These are phyloP conservation scores for Rhabditoides inermis DNA, from an alignment of 2,888 invertebrate species.

Conservation along the genomic window DNA sequence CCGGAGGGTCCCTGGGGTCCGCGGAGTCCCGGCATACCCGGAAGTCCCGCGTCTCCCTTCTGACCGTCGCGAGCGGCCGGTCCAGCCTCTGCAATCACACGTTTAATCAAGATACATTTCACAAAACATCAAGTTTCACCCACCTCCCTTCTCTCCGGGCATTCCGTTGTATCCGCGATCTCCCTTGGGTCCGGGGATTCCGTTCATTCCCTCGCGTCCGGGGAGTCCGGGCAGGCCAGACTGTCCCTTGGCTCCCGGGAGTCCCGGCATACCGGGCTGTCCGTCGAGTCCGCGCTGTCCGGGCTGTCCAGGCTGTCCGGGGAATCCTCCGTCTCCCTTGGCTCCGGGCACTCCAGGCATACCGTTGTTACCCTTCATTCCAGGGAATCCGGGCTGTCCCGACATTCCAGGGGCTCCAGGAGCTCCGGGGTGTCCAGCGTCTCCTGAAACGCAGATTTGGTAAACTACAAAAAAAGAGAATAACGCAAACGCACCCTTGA, in stretches of 20 bases:
- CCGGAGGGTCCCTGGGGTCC: slow-evolving; percentile 59
- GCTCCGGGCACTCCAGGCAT: slow-evolving; percentile 48
- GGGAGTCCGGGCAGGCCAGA: slow-evolving; percentile 47
- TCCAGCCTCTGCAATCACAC: slow-evolving; percentile 30
- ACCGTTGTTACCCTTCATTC: slow-evolving; percentile 42
- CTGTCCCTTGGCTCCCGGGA: slow-evolving; percentile 42
- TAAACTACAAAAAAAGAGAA: neutral
- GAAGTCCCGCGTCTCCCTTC: slow-evolving; percentile 33
- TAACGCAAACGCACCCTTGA: slow-evolving; percentile 56
- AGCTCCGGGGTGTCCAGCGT: slow-evolving; percentile 60
- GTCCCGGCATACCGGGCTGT: slow-evolving; percentile 21
- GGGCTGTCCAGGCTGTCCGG: slow-evolving; percentile 43
- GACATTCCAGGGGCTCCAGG: slow-evolving; percentile 67
- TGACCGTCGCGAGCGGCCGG: slow-evolving; percentile 33
- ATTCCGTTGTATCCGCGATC: slow-evolving; percentile 53
- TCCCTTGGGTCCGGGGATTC: slow-evolving; percentile 52
- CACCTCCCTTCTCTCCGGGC: slow-evolving; percentile 57
- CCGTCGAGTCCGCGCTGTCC: slow-evolving; percentile 48
- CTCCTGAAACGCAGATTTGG: slow-evolving; percentile 1
- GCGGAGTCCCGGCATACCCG: slow-evolving; percentile 33
- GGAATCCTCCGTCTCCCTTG: slow-evolving; percentile 42
- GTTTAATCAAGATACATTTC: too few relatives aligned
- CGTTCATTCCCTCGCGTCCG: slow-evolving; percentile 52
- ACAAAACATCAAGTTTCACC: slow-evolving; percentile 19
- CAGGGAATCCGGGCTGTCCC: slow-evolving; percentile 59